Conservation (phyloP, 2,888 invertebrate species). For the Leucophora obtusa region DNA sequence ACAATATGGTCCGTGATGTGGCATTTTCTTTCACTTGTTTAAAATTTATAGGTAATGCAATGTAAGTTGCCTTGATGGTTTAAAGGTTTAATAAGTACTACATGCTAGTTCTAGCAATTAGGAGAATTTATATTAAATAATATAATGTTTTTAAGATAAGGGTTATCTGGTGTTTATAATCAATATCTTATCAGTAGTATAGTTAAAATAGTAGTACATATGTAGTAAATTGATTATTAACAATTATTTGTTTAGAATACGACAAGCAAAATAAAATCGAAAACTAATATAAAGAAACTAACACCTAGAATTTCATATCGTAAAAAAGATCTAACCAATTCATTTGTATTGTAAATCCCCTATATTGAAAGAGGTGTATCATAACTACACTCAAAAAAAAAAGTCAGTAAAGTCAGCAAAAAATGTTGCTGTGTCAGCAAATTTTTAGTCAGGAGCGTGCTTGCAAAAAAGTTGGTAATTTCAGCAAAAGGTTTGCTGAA, state of each 20-base stretch:
- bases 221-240: no score
- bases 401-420: no score
- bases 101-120: background rate
- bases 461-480: no score
- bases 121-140: slow-evolving; percentile 21
- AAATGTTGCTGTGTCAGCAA: no score
- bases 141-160: background rate
- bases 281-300: background rate
- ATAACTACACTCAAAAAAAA: no score
- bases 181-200: slow-evolving; percentile 16
- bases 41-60: background rate
- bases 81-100: slow-evolving; percentile 24
- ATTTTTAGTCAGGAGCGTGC: no score
- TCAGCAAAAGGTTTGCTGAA: no score
- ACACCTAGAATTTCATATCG: no score
- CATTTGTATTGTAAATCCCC: background rate
- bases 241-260: background rate
- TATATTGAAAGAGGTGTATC: background rate
- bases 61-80: slow-evolving; percentile 1
- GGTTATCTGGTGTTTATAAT: background rate
- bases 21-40: slow-evolving; percentile 28
- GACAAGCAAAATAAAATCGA: background rate
- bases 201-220: background rate
- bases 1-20: slow-evolving; percentile 27
- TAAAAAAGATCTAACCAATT: no score